Evolutionary conservation across 2,797 vertebrate genomes (phyloP), one percentile per base, ranked within the genome.

Genomic region (Paguma larvata): DNA sequence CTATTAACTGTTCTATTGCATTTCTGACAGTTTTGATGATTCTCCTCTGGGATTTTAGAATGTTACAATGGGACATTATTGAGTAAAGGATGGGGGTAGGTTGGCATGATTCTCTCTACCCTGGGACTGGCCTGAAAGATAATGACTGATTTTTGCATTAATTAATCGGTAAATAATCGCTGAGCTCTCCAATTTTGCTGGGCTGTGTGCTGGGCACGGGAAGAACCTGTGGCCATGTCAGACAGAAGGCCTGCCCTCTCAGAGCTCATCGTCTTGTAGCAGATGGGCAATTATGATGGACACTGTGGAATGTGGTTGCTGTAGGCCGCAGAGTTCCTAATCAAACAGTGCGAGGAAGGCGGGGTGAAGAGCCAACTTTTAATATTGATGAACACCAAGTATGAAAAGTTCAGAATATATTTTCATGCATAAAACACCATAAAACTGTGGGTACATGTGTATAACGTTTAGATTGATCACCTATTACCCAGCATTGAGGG

Each of bases 11-110:
- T 85, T 93, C 25, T n/a, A 5, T 67, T 88, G 14, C 25, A 32
- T 94, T 97, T 88, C 67, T 85, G 63, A 59, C 9, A 34, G 27
- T 16, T 56, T 44, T 67, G 23, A 72, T 85, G 56, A 15, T 21
- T 95, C 87, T 78, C 23, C 12, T 73, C 65, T 97, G 73, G 32
- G 23, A 79, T 84, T 83, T 94, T 93, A 91, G 34, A 62, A 78
- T 94, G 65, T 88, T 86, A 70, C 23, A 9, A 3, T 30, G 27
- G 41, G 63, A 53, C 16, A 62, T 14, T n/a, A 30, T 30, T 2
- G 16, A 87, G 18, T 79, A 59, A 70, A 67, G n/a, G 12, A 32
- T 63, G 46, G 12, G 15, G 18, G 23, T 62, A 15, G 6, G n/a
- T 13, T 16, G 18, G 14, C 11, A 46, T n/a, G 63, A 62, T 5